phyloP scores from a whole-genome alignment of 2,113 vertebrate species.

The Cervus canadensis region DNA sequence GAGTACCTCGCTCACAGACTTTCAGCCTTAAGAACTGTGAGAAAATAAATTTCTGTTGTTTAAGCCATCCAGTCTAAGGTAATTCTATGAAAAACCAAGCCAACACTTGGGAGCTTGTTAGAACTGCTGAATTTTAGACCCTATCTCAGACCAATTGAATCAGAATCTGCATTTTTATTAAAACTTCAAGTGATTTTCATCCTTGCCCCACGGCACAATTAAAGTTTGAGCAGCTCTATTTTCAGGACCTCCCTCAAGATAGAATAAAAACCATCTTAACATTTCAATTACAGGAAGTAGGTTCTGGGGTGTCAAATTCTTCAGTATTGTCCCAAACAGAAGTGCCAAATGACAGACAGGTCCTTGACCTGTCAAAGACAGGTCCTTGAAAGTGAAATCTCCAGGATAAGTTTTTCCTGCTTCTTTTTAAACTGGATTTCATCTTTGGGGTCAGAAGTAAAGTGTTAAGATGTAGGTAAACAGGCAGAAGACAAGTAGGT shows the following conservation, averaged over 20 bases:
- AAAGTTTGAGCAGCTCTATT: neutral
- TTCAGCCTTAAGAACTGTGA: neutral
- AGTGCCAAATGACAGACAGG: neutral
- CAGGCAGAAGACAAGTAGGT: neutral
- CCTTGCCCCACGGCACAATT: neutral
- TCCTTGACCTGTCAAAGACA: neutral
- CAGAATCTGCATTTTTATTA: neutral
- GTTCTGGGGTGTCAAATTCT: neutral
- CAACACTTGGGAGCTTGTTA: neutral
- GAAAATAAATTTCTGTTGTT: neutral
- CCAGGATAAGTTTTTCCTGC: neutral
- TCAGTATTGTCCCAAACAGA: neutral
- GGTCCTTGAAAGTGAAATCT: neutral
- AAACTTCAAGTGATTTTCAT: neutral
- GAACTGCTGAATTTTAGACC: neutral
- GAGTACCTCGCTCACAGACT: neutral
- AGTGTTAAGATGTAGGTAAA: neutral
- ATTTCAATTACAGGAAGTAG: neutral
- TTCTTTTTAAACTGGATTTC: neutral
- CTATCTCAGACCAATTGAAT: neutral
- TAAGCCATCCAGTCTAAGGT: neutral
- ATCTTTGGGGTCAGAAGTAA: neutral
- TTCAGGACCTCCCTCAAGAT: neutral
- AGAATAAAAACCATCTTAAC: neutral
- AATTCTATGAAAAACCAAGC: neutral